These are phyloP conservation scores for Cavia aperea DNA, from an alignment of 2,113 vertebrate genomes.

Conservation along the genomic window DNA sequence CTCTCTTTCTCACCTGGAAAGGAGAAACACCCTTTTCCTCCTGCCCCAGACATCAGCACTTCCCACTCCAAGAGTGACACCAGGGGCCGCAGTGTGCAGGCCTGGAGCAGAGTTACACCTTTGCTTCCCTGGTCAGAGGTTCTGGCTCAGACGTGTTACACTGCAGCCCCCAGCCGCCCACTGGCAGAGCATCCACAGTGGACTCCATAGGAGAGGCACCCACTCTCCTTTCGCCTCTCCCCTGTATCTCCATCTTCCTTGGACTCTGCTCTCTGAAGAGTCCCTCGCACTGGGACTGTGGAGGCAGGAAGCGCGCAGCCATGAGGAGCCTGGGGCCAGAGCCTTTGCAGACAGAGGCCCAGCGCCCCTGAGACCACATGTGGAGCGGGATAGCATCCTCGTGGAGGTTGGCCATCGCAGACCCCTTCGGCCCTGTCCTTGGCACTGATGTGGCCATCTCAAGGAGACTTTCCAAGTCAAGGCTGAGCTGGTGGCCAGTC, in stretches of 20 bases:
- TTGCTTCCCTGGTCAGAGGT: background rate
- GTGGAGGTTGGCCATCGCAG: background rate
- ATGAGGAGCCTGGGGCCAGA: rapidly evolving
- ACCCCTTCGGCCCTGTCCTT: background rate
- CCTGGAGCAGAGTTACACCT: no score
- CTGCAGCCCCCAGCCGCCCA: background rate
- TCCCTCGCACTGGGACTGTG: background rate
- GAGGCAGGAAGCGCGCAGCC: background rate
- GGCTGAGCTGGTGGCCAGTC: background rate
- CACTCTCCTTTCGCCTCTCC: background rate
- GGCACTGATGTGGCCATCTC: background rate
- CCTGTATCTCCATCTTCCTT: background rate
- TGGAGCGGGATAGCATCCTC: background rate
- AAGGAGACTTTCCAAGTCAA: background rate
- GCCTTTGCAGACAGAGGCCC: background rate
- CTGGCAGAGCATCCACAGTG: background rate
- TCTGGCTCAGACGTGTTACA: no score
- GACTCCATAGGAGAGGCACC: no score
- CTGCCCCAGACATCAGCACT: background rate
- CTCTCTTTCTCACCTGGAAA: background rate
- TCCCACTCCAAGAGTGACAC: background rate
- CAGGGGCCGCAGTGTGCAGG: background rate
- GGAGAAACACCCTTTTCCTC: background rate
- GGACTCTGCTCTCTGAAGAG: background rate
- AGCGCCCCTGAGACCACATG: background rate